Conservation (phyloP, 1,140 invertebrate species). For the Delia radicum region DNA sequence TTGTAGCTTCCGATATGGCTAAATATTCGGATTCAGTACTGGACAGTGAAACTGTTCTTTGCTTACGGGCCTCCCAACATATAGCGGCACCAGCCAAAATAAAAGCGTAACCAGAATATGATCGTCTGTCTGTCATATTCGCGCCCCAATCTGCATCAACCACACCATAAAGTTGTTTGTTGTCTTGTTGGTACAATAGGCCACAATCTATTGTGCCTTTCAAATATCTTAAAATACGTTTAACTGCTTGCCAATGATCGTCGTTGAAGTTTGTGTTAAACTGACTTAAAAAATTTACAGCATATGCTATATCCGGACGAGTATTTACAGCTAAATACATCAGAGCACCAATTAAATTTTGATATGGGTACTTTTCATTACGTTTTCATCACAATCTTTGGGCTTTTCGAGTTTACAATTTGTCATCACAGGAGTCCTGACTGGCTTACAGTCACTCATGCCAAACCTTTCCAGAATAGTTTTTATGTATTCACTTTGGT, state of each 20-base stretch:
- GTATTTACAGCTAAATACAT: slow-evolving; percentile 33
- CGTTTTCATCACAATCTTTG: neutral
- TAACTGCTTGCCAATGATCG: neutral
- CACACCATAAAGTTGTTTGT: slow-evolving; percentile 32
- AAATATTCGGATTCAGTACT: too few relatives aligned
- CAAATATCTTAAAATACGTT: neutral
- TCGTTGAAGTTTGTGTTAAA: slow-evolving; percentile 47
- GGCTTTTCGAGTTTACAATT: slow-evolving; percentile 5
- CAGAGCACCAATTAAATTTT: slow-evolving; percentile 29
- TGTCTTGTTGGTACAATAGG: slow-evolving; percentile 53
- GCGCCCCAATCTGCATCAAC: neutral
- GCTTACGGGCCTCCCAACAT: slow-evolving; percentile 56
- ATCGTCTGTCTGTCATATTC: neutral
- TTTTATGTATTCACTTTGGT: neutral
- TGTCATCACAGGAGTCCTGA: neutral
- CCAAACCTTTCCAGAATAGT: slow-evolving; percentile 18
- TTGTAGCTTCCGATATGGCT: neutral
- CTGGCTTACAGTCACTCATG: slow-evolving; percentile 27
- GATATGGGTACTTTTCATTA: slow-evolving; percentile 23
- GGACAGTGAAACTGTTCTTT: slow-evolving; percentile 56
- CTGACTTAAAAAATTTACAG: slow-evolving; percentile 56
- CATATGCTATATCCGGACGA: slow-evolving; percentile 58
- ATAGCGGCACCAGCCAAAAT: slow-evolving; percentile 37
- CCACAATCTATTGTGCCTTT: neutral
- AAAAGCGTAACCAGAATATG: too few relatives aligned